These are phyloP conservation scores for Dascillus cervinus DNA, from an alignment of 2,888 invertebrate species.

Conservation along the genomic window DNA sequence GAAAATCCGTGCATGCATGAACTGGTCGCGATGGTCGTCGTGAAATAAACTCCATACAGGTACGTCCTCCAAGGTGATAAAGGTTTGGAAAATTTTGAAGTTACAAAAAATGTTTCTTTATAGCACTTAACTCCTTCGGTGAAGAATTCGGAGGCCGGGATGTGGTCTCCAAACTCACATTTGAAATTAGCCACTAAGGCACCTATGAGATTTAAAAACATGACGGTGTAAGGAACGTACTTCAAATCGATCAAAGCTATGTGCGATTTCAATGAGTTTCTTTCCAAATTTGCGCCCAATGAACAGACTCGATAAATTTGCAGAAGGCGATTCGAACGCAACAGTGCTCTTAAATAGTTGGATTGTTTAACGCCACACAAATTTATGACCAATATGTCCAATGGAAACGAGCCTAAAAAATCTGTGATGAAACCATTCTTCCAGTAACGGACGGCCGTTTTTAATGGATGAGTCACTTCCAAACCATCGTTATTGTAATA, in stretches of 20 bases:
- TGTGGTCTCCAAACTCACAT: slow-evolving; percentile 6
- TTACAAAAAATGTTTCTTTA: neutral
- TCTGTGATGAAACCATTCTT: slow-evolving; percentile 22
- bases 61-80: slow-evolving; percentile 2
- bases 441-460: slow-evolving; percentile 23
- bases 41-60: slow-evolving; percentile 6
- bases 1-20: slow-evolving; percentile 5
- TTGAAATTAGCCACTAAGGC: slow-evolving; percentile 6
- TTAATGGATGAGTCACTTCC: slow-evolving; percentile 23
- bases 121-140: slow-evolving; percentile 2
- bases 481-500: slow-evolving; percentile 21
- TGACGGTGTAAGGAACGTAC: slow-evolving; percentile 9
- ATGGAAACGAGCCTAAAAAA: slow-evolving; percentile 20
- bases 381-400: slow-evolving; percentile 11
- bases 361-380: no score
- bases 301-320: slow-evolving; percentile 17
- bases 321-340: slow-evolving; percentile 15
- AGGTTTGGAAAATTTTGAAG: slow-evolving; percentile 4
- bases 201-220: slow-evolving; percentile 9
- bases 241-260: slow-evolving; percentile 5
- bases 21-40: slow-evolving; percentile 2
- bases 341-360: slow-evolving; percentile 3
- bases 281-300: slow-evolving; percentile 2
- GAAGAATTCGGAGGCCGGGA: neutral
- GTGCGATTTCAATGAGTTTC: neutral